phyloP scores from a whole-genome alignment of 2,113 vertebrate species.

The Ceratotherium simum region DNA sequence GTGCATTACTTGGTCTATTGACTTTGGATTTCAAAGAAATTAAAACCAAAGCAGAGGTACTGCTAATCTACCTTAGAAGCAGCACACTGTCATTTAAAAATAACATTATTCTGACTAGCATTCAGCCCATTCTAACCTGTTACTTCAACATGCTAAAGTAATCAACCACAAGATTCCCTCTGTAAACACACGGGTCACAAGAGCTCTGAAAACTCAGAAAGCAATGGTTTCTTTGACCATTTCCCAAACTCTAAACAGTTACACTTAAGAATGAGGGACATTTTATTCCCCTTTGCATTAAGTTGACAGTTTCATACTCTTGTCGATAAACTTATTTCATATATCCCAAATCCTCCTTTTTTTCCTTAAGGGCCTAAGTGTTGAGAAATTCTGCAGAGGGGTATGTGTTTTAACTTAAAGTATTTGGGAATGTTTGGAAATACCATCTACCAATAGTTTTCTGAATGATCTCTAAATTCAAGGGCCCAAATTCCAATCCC shows the following conservation, averaged over 20 bases:
- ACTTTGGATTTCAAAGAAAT: slow-evolving; percentile 57
- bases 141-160: background rate
- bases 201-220: slow-evolving; percentile 22
- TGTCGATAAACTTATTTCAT: slow-evolving; percentile 14
- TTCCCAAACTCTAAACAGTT: background rate
- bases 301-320: background rate
- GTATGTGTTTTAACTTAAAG: background rate
- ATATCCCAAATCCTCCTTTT: background rate
- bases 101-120: slow-evolving; percentile 16
- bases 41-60: background rate
- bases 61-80: slow-evolving; percentile 30
- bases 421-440: background rate
- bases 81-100: background rate
- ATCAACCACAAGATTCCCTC: background rate
- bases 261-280: slow-evolving; percentile 14
- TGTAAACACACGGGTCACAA: background rate
- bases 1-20: slow-evolving; percentile 47
- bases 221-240: background rate
- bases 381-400: slow-evolving; percentile 14
- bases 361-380: background rate
- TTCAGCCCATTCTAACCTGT: background rate
- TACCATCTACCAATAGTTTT: background rate
- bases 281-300: background rate
- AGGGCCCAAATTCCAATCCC: background rate
- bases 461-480: background rate